phyloP scores from a whole-genome alignment of 37 sponge, comb jelly and placozoan genomes.

The Bolinopsis microptera region DNA sequence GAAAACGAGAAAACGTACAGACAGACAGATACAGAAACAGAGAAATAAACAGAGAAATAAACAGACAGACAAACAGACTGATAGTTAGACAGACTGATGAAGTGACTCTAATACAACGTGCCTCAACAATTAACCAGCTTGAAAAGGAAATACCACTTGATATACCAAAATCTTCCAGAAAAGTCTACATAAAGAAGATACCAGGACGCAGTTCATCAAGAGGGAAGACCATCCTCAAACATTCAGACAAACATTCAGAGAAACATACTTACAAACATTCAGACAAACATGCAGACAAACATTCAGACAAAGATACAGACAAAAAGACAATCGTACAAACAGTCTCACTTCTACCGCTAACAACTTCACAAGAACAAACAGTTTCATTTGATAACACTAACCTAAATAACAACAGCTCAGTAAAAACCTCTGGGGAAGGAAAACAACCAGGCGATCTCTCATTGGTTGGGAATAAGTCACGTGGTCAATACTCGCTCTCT shows the following conservation, averaged over 20 bases:
- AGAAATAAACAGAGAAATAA: background rate
- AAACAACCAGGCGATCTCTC: too few relatives aligned
- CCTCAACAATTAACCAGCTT: too few relatives aligned
- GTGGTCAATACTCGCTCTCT: too few relatives aligned
- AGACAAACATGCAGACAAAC: background rate
- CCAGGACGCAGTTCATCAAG: background rate
- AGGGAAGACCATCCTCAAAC: background rate
- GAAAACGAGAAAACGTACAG: background rate
- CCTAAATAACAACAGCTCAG: background rate
- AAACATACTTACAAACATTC: background rate
- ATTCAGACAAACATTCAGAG: background rate
- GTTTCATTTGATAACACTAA: background rate
- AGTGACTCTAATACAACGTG: too few relatives aligned
- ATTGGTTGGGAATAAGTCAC: background rate
- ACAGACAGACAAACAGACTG: too few relatives aligned
- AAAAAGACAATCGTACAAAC: background rate
- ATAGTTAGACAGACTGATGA: too few relatives aligned
- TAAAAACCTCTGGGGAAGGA: background rate
- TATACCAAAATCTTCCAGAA: background rate
- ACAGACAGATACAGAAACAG: slow-evolving; percentile 14
- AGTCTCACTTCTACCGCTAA: background rate
- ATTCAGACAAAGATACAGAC: background rate
- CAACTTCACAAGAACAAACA: background rate
- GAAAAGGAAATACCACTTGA: too few relatives aligned
- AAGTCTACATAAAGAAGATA: too few relatives aligned